These are phyloP conservation scores for Natrix natrix DNA, from an alignment of 2,797 vertebrate species.

Conservation along the genomic window DNA sequence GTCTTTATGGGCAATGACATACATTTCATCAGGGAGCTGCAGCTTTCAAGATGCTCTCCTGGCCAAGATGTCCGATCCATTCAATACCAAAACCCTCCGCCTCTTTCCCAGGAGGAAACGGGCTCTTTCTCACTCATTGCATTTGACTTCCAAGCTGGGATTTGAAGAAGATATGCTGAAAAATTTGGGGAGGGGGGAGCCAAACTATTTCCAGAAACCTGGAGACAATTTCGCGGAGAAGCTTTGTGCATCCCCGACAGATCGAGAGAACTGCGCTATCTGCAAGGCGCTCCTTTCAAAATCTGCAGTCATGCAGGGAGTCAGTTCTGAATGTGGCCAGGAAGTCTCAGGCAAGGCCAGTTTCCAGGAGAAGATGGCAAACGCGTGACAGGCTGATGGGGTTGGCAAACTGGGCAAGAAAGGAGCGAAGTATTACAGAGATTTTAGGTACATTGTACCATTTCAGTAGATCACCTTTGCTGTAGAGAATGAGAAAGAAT, in stretches of 20 bases:
- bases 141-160: neutral
- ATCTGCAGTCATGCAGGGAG: neutral
- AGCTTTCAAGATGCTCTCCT: constrained; percentile 58
- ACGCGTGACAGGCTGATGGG: neutral
- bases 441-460: neutral
- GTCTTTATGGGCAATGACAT: constrained; percentile 63
- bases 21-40: constrained; percentile 66
- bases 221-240: neutral
- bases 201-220: neutral
- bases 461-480: neutral
- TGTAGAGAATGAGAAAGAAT: neutral
- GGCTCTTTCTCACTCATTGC: neutral
- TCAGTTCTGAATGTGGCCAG: constrained; percentile 32
- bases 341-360: neutral
- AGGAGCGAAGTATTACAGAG: neutral
- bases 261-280: neutral
- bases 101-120: neutral
- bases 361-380: rapidly evolving
- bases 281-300: neutral
- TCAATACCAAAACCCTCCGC: neutral
- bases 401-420: neutral
- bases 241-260: neutral
- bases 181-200: neutral
- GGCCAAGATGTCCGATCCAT: constrained; percentile 50
- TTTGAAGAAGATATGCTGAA: neutral